These are phyloP conservation scores for Saxidomus purpurata DNA, from an alignment of 1,140 invertebrate genomes.

Conservation along the genomic window DNA sequence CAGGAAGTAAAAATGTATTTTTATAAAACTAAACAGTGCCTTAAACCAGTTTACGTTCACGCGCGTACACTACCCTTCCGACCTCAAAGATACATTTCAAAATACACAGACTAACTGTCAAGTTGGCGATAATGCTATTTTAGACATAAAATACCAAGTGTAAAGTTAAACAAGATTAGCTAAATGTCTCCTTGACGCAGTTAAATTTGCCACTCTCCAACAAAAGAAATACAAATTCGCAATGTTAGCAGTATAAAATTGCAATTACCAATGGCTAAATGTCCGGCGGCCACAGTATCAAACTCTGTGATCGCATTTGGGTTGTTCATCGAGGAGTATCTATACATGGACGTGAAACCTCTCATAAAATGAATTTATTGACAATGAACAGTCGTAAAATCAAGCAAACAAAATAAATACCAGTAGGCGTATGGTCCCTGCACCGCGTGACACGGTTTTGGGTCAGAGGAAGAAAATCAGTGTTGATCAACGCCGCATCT, in stretches of 20 bases:
- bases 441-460: slow-evolving; percentile 41
- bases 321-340: slow-evolving; percentile 28
- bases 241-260: slow-evolving; percentile 62
- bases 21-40: too few species aligned
- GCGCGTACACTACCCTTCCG: too few species aligned
- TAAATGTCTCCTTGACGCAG: slow-evolving; percentile 60
- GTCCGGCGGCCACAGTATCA: slow-evolving; percentile 46
- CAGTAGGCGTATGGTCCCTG: neutral
- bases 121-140: slow-evolving; percentile 12
- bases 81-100: slow-evolving; percentile 4
- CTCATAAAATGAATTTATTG: slow-evolving; percentile 59
- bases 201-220: slow-evolving; percentile 51
- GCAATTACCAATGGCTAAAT: slow-evolving; percentile 51
- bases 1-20: too few species aligned
- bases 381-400: slow-evolving; percentile 35
- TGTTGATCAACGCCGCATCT: neutral
- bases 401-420: slow-evolving; percentile 11
- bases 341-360: slow-evolving; percentile 22
- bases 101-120: slow-evolving; percentile 3
- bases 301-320: neutral
- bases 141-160: slow-evolving; percentile 40
- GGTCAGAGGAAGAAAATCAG: neutral
- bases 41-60: too few species aligned
- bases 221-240: slow-evolving; percentile 60
- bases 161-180: slow-evolving; percentile 69